phyloP scores from a whole-genome alignment of 2,797 vertebrate species.

The Botia kubotai region DNA sequence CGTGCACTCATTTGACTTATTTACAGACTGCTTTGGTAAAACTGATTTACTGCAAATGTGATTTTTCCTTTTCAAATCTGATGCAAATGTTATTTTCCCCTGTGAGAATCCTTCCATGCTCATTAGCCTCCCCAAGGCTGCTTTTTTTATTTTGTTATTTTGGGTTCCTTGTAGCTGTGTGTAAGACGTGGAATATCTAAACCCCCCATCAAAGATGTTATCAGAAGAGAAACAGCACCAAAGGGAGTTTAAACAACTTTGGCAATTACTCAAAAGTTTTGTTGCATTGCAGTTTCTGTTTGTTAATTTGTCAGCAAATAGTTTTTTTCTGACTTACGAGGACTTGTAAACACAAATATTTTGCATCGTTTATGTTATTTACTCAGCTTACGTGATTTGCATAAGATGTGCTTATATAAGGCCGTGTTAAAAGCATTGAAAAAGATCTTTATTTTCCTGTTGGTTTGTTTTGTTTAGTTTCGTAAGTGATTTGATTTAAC shows the following conservation, averaged over 20 bases:
- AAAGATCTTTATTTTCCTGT: neutral
- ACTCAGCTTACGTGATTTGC: constrained; percentile 20
- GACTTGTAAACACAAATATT: constrained; percentile 29
- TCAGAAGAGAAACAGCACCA: constrained; percentile 37
- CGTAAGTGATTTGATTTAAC: neutral
- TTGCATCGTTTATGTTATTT: constrained; percentile 41
- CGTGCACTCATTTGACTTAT: constrained; percentile 44
- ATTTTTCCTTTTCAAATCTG: constrained; percentile 11
- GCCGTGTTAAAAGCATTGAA: neutral
- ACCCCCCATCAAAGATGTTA: constrained; percentile 37
- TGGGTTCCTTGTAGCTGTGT: constrained; percentile 9
- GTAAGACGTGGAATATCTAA: constrained; percentile 41
- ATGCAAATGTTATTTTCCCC: constrained; percentile 11
- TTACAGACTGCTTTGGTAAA: constrained; percentile 43
- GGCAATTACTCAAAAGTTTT: constrained; percentile 24
- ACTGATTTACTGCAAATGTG: constrained; percentile 43
- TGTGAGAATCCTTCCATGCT: constrained; percentile 16
- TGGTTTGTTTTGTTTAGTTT: constrained; percentile 12
- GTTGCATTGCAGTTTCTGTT: constrained; percentile 23
- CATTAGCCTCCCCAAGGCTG: constrained; percentile 50
- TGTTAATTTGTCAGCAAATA: constrained; percentile 40
- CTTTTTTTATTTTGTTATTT: constrained; percentile 22
- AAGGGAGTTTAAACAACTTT: constrained; percentile 44
- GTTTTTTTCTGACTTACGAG: constrained; percentile 33
- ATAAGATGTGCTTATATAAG: constrained; percentile 30